Evolutionary conservation across 2,797 vertebrate species (phyloP).

Genomic region (Neostethus bicornis): DNA sequence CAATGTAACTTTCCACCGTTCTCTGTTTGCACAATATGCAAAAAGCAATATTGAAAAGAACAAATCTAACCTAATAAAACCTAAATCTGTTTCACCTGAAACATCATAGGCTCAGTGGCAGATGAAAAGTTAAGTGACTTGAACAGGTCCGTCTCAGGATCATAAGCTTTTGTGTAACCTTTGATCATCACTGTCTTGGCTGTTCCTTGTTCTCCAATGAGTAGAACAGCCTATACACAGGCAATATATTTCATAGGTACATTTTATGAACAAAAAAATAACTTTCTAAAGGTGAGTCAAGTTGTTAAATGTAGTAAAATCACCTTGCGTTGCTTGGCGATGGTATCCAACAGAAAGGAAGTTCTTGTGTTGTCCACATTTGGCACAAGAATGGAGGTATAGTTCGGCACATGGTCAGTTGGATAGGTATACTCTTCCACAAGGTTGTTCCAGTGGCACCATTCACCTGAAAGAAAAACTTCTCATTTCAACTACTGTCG

Average conservation of each 20-base stretch:
- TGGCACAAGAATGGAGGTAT: conserved; percentile 87
- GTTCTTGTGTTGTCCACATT: conserved; percentile 90
- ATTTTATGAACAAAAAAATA: background rate
- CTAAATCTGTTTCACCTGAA: conserved; percentile 79
- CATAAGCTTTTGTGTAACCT: conserved; percentile 84
- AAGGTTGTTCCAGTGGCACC: conserved; percentile 83
- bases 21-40: conserved; percentile 61
- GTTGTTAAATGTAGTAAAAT: conserved; percentile 1
- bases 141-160: conserved; percentile 83
- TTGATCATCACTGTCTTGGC: conserved; percentile 91
- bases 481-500: background rate
- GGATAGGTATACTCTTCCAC: conserved; percentile 86
- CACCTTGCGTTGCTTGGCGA: conserved; percentile 71
- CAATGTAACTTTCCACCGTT: conserved; percentile 87
- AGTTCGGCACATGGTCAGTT: conserved; percentile 76
- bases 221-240: conserved; percentile 82
- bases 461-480: conserved; percentile 76
- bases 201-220: conserved; percentile 91
- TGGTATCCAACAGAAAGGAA: conserved; percentile 85
- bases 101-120: conserved; percentile 87
- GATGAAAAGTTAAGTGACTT: conserved; percentile 90
- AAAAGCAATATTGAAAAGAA: background rate
- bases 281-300: background rate
- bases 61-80: conserved; percentile 2
- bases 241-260: conserved; percentile 2